A percentile compares a stretch with the other conserved stretches of the same genome.
Evolutionary conservation across 2,888 invertebrate species (phyloP).

Genomic region (Callyntrura sp.): DNA sequence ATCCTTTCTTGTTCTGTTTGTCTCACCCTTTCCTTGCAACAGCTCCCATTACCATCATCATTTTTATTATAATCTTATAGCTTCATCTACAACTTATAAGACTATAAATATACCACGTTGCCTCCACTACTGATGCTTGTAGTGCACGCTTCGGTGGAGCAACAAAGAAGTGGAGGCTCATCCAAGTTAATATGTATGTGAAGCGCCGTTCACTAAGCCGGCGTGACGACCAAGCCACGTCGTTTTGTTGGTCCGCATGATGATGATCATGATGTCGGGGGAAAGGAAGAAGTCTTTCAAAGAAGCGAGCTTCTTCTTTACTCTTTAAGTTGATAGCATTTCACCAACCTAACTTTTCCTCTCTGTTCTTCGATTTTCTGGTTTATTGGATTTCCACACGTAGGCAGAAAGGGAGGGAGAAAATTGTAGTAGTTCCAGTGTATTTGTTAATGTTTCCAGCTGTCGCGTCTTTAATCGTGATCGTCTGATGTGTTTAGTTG

Average conservation of each 20-base stretch:
- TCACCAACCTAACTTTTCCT: constrained; percentile 30
- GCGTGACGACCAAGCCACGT: constrained; percentile 52
- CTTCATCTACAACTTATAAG: constrained; percentile 35
- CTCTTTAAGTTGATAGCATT: constrained; percentile 13
- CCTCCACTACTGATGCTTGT: not conserved
- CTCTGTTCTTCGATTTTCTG: constrained; percentile 43
- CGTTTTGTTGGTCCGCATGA: constrained; percentile 24
- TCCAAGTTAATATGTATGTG: constrained; percentile 55
- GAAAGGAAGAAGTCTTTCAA: constrained; percentile 30
- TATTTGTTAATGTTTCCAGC: constrained; percentile 67
- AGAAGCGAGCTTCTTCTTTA: constrained; percentile 26
- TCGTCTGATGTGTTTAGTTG: constrained; percentile 56
- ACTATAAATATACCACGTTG: no score
- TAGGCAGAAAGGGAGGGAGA: not conserved
- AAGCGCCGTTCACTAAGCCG: constrained; percentile 24
- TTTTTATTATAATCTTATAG: not conserved
- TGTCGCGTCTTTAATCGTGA: constrained; percentile 68
- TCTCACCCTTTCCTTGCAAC: not conserved
- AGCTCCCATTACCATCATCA: constrained; percentile 18
- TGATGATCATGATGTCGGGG: not conserved
- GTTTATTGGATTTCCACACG: constrained; percentile 57
- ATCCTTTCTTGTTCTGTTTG: not conserved
- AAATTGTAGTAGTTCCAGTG: constrained; percentile 11
- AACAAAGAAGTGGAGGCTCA: constrained; percentile 28
- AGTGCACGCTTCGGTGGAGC: constrained; percentile 47